These are phyloP conservation scores for Cydia pomonella DNA, from an alignment of 1,140 invertebrate species.

Conservation along the genomic window DNA sequence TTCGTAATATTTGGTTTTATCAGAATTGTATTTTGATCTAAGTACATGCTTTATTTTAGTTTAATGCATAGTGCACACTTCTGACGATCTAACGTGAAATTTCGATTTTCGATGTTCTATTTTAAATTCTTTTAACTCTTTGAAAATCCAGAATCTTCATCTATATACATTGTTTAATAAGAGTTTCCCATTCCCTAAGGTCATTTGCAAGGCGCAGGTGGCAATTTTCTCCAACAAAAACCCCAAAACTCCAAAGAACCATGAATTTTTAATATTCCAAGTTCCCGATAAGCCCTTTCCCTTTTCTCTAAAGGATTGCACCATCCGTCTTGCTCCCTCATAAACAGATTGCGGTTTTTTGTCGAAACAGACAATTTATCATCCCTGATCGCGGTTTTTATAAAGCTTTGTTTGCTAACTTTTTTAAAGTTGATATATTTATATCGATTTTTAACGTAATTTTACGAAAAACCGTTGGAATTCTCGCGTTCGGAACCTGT, in stretches of 20 bases:
- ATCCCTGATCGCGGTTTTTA: neutral
- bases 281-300: neutral
- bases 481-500: slow-evolving; percentile 20
- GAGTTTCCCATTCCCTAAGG: neutral
- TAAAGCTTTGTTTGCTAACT: neutral
- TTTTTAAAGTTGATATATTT: neutral
- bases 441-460: neutral
- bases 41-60: too few relatives aligned
- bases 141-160: too few relatives aligned
- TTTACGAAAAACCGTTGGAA: neutral
- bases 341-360: slow-evolving; percentile 27
- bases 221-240: neutral
- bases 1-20: too few relatives aligned
- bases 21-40: too few relatives aligned
- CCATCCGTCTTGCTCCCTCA: slow-evolving; percentile 25
- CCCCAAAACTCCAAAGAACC: neutral
- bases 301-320: slow-evolving; percentile 1
- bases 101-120: too few relatives aligned
- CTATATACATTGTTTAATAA: neutral
- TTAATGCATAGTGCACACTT: too few relatives aligned
- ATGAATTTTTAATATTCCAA: neutral
- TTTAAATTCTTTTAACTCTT: too few relatives aligned
- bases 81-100: too few relatives aligned
- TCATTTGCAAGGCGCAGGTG: slow-evolving; percentile 17
- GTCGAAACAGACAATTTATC: slow-evolving; percentile 28